Conservation (phyloP, 2,797 vertebrate genomes). For the Fistularia tabacaria region DNA sequence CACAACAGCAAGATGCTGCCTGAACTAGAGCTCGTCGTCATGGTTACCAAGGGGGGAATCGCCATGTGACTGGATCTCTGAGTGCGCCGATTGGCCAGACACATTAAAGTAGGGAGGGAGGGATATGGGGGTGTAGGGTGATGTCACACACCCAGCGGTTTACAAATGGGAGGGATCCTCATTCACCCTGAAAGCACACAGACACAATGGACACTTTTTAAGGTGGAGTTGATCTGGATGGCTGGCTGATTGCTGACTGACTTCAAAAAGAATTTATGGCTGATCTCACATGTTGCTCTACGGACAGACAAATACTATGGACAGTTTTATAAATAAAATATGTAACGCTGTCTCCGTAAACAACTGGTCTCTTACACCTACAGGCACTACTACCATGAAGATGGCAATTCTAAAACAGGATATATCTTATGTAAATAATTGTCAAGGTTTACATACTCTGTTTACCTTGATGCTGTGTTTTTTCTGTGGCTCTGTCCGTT, state of each 20-base stretch:
- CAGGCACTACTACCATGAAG: constrained; percentile 6
- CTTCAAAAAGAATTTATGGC: too few species aligned
- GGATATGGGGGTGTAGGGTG: constrained; percentile 23
- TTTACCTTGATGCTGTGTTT: too few species aligned
- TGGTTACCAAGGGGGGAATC: constrained; percentile 65
- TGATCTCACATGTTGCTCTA: too few species aligned
- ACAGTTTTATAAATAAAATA: constrained; percentile 56
- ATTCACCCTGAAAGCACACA: constrained; percentile 36
- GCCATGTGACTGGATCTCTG: constrained; percentile 61
- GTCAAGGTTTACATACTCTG: too few species aligned
- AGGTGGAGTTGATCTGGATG: constrained; percentile 9
- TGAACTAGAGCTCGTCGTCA: constrained; percentile 74
- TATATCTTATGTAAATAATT: too few species aligned
- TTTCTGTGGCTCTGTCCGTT: too few species aligned
- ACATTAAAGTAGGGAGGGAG: constrained; percentile 38
- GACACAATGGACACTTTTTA: constrained; percentile 58
- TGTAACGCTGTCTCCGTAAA: constrained; percentile 31
- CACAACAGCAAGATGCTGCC: constrained; percentile 77
- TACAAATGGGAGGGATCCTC: constrained; percentile 59
- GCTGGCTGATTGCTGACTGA: constrained; percentile 29
- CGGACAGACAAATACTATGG: too few species aligned
- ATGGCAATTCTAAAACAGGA: not conserved
- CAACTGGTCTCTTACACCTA: constrained; percentile 9
- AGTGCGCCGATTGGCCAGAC: constrained; percentile 49
- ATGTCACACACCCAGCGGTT: constrained; percentile 56